phyloP scores from a whole-genome alignment of 2,113 vertebrate genomes.

The Girardinichthys multiradiatus region DNA sequence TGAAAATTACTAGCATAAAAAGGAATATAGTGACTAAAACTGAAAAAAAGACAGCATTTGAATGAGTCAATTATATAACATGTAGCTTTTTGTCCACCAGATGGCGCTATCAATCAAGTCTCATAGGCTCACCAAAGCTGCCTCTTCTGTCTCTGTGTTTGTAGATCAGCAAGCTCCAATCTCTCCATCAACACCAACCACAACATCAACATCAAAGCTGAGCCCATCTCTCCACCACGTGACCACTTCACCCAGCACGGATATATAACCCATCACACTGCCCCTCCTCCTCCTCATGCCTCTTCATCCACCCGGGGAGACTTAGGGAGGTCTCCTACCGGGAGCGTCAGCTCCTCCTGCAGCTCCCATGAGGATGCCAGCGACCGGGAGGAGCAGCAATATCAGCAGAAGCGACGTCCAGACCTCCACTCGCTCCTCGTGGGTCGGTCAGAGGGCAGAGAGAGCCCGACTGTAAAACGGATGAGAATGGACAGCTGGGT shows the following conservation, averaged over 20 bases:
- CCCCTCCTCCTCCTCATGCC: constrained; percentile 47
- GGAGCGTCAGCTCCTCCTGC: constrained; percentile 93
- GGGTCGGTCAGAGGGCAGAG: constrained; percentile 82
- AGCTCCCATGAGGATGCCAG: constrained; percentile 92
- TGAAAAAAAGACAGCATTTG: no score
- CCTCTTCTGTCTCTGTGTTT: background rate
- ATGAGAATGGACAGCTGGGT: constrained; percentile 96
- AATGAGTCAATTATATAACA: no score
- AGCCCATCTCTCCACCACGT: constrained; percentile 92
- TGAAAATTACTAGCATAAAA: no score
- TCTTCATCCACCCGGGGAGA: constrained; percentile 81
- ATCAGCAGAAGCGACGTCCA: constrained; percentile 79
- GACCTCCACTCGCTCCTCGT: constrained; percentile 85
- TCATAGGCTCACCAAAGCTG: background rate
- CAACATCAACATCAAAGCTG: constrained; percentile 93
- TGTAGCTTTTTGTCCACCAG: constrained; percentile 18
- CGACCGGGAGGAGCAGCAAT: constrained; percentile 86
- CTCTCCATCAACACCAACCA: constrained; percentile 89
- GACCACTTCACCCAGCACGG: constrained; percentile 74
- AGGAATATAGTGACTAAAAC: no score
- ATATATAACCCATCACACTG: constrained; percentile 77
- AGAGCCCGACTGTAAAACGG: constrained; percentile 90
- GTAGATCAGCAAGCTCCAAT: constrained; percentile 86
- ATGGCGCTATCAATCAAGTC: constrained; percentile 4
- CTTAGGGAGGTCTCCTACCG: constrained; percentile 89